These are phyloP conservation scores for Gambusia holbrooki DNA, from an alignment of 2,113 vertebrate genomes.

Conservation along the genomic window DNA sequence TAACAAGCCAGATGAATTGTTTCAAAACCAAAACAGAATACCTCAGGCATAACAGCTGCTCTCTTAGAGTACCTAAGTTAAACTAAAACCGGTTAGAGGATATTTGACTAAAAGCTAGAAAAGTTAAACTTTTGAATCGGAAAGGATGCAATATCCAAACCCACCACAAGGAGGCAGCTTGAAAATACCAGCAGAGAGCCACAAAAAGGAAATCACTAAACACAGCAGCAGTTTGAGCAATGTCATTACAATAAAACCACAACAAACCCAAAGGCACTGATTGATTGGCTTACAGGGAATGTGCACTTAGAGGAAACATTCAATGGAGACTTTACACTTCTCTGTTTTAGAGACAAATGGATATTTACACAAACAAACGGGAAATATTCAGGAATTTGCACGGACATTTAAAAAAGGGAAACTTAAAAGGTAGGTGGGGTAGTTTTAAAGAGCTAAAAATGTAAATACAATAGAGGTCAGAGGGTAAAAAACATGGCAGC, in stretches of 20 bases:
- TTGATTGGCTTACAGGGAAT: conserved; percentile 44
- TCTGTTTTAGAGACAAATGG: conserved; percentile 14
- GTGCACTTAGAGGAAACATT: conserved; percentile 51
- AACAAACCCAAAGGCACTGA: conserved; percentile 54
- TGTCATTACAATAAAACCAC: conserved; percentile 29
- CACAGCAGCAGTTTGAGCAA: conserved; percentile 34
- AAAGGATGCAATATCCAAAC: conserved; percentile 9
- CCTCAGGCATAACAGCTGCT: not conserved
- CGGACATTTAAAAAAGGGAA: conserved; percentile 18
- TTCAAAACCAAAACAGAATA: not conserved
- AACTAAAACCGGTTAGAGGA: not conserved
- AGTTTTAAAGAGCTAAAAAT: conserved; percentile 34
- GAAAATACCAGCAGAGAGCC: conserved; percentile 21
- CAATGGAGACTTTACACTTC: conserved; percentile 29
- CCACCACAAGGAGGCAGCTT: conserved; percentile 69
- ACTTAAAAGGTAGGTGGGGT: conserved; percentile 26
- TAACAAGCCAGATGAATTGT: not conserved
- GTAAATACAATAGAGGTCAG: conserved; percentile 6
- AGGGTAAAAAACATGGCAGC: conserved; percentile 22
- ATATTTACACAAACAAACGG: conserved; percentile 39
- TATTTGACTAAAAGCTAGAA: not conserved
- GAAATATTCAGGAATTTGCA: conserved; percentile 24
- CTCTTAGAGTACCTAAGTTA: too few relatives aligned
- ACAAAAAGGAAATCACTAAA: conserved; percentile 3
- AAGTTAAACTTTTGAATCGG: not conserved